A percentile compares a stretch with the other conserved stretches of the same genome.
phyloP scores from a whole-genome alignment of 2,888 invertebrate species.

The Melangyna quadrimaculata region DNA sequence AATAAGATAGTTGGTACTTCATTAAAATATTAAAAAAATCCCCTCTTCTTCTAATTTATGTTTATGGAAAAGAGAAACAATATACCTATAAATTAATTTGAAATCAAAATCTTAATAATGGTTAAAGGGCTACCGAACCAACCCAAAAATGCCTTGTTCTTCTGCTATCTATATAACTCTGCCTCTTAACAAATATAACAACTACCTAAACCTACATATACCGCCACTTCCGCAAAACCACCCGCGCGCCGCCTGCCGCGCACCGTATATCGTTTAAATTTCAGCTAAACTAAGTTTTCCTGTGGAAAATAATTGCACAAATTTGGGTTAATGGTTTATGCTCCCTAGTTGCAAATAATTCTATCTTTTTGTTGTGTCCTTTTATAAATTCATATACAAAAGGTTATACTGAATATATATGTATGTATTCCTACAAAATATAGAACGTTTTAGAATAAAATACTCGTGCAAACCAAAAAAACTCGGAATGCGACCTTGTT shows the following conservation, averaged over 20 bases:
- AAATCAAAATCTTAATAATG: not conserved
- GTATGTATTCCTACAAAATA: too few species aligned
- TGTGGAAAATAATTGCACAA: constrained; percentile 65
- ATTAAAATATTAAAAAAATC: too few species aligned
- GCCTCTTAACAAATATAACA: not conserved
- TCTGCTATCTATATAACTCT: not conserved
- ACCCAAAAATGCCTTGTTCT: not conserved
- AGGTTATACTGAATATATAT: too few species aligned
- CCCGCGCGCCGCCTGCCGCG: too few species aligned
- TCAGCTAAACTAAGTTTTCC: constrained; percentile 41
- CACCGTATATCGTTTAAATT: not conserved
- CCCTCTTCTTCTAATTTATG: too few species aligned
- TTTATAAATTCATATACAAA: not conserved
- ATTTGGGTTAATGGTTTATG: constrained; percentile 68
- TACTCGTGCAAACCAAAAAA: not conserved
- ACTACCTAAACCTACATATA: not conserved
- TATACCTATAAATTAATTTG: not conserved
- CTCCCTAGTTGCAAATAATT: constrained; percentile 65
- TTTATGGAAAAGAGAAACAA: too few species aligned
- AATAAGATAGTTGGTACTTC: too few species aligned
- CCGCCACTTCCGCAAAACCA: too few species aligned
- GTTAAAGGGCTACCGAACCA: not conserved
- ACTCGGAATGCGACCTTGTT: constrained; percentile 18
- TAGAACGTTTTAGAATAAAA: constrained; percentile 5
- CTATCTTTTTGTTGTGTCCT: constrained; percentile 56